These are phyloP conservation scores for Ascidia mentula DNA, from an alignment of 23 tunicate genomes.

Conservation along the genomic window DNA sequence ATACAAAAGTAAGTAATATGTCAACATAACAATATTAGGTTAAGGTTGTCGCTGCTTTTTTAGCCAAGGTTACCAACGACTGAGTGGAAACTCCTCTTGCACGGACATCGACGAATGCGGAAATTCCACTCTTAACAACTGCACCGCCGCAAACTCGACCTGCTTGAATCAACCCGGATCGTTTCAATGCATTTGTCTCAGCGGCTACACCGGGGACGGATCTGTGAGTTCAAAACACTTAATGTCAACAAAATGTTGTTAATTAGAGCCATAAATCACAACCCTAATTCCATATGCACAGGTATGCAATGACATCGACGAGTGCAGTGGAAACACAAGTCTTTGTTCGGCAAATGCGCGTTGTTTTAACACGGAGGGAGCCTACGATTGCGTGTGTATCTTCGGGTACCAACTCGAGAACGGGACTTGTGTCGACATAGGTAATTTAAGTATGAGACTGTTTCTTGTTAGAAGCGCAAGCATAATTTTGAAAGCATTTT, in stretches of 20 bases:
- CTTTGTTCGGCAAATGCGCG: not conserved
- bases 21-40: too few species aligned
- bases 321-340: not conserved
- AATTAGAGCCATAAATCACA: too few species aligned
- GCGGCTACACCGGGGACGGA: slow-evolving; percentile 51
- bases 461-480: too few species aligned
- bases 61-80: too few species aligned
- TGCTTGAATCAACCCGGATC: slow-evolving; percentile 26
- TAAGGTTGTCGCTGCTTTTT: too few species aligned
- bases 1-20: too few species aligned
- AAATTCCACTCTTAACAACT: slow-evolving; percentile 32
- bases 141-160: slow-evolving; percentile 8
- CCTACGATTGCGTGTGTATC: not conserved
- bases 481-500: too few species aligned
- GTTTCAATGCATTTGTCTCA: slow-evolving; percentile 27
- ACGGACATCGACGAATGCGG: slow-evolving; percentile 41
- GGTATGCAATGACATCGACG: not conserved
- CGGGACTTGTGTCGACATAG: not conserved
- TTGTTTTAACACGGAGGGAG: not conserved
- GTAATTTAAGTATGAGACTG: too few species aligned
- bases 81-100: slow-evolving; percentile 29
- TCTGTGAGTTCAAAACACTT: slow-evolving; percentile 28
- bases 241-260: too few species aligned
- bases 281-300: not conserved
- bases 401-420: not conserved